Evolutionary conservation across 1,140 invertebrate genomes (phyloP).

Genomic region (Trigoniulus corallinus): DNA sequence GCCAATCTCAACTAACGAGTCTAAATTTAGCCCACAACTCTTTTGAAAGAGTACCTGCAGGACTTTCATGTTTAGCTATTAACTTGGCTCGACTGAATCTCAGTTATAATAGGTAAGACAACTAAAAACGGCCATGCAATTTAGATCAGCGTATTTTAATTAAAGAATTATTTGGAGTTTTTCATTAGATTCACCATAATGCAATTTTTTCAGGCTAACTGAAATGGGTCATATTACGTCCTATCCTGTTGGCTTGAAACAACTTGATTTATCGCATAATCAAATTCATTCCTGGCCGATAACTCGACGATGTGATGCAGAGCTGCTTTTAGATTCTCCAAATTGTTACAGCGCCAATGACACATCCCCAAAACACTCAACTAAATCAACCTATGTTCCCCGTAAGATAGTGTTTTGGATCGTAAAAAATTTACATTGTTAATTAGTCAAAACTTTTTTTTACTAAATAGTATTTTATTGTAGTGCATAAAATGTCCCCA

Average conservation of each 20-base stretch:
- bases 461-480: background rate
- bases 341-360: background rate
- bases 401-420: background rate
- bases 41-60: conserved; percentile 65
- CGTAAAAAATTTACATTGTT: background rate
- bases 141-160: too few species aligned
- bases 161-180: background rate
- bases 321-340: background rate
- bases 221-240: conserved; percentile 72
- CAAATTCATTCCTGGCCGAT: conserved; percentile 67
- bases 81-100: conserved; percentile 73
- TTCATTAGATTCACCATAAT: background rate
- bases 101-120: conserved; percentile 60
- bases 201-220: conserved; percentile 16
- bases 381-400: background rate
- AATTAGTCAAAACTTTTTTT: background rate
- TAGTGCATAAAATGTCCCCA: background rate
- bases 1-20: conserved; percentile 40
- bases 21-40: conserved; percentile 83
- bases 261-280: conserved; percentile 86
- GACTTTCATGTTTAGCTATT: conserved; percentile 74
- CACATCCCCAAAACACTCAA: background rate
- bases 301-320: background rate
- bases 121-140: background rate
- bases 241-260: conserved; percentile 71